Conservation (phyloP, 1,140 invertebrate species). For the Papilio polytes region DNA sequence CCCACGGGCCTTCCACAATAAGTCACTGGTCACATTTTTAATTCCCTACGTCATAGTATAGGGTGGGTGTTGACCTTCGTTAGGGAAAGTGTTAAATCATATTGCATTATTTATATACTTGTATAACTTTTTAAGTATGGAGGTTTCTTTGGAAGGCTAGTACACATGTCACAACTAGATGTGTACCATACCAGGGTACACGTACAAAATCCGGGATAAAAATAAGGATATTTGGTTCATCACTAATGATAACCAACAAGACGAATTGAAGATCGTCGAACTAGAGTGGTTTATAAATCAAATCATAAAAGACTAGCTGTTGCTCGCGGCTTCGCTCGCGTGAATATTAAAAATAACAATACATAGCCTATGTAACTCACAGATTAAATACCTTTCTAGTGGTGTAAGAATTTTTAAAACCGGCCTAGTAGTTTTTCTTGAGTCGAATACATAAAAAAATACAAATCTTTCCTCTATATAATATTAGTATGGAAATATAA, state of each 20-base stretch:
- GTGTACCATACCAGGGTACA: neutral
- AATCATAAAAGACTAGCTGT: too few species aligned
- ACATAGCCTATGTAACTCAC: too few species aligned
- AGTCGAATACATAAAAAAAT: too few species aligned
- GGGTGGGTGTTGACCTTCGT: slow-evolving; percentile 14
- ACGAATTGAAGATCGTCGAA: neutral
- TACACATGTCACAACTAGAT: neutral
- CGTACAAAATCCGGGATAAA: neutral
- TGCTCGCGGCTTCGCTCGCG: too few species aligned
- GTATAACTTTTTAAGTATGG: neutral
- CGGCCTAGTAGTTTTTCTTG: too few species aligned
- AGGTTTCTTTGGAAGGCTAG: too few species aligned
- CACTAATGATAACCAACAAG: neutral
- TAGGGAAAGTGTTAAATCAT: slow-evolving; percentile 5
- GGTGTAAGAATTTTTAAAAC: too few species aligned
- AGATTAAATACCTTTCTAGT: too few species aligned
- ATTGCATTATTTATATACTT: neutral
- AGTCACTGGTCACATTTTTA: slow-evolving; percentile 42
- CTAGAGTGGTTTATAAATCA: neutral
- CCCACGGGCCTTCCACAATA: slow-evolving; percentile 47
- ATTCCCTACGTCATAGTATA: neutral
- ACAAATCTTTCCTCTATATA: too few species aligned
- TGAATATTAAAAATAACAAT: too few species aligned
- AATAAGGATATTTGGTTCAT: neutral
- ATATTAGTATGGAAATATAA: too few species aligned